Conservation (phyloP, 1,140 invertebrate genomes). For the Drosophila truncata region DNA sequence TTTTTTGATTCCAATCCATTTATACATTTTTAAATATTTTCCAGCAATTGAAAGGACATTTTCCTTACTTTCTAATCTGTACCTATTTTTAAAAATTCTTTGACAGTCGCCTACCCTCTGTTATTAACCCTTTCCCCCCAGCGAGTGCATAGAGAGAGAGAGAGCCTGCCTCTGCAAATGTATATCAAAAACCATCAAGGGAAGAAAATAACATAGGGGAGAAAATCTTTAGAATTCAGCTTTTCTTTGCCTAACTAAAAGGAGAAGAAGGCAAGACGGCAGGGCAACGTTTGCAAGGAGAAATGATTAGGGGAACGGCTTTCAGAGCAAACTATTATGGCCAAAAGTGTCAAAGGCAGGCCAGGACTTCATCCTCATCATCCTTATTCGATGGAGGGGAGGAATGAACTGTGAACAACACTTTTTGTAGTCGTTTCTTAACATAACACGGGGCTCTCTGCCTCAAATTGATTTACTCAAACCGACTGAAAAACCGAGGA, state of each 20-base stretch:
- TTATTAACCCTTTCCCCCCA: conserved; percentile 20
- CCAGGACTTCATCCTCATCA: conserved; percentile 43
- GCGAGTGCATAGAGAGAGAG: conserved; percentile 3
- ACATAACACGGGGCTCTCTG: conserved; percentile 53
- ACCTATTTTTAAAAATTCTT: conserved; percentile 4
- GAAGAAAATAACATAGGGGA: conserved; percentile 47
- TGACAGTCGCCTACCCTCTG: conserved; percentile 3
- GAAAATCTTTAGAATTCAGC: conserved; percentile 69
- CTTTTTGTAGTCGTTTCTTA: conserved; percentile 65
- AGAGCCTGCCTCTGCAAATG: conserved; percentile 12
- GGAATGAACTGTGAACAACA: conserved; percentile 77
- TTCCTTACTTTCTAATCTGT: background rate
- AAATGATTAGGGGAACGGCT: conserved; percentile 63
- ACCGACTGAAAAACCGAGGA: conserved; percentile 23
- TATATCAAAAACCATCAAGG: conserved; percentile 39
- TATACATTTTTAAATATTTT: background rate
- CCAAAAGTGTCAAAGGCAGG: conserved; percentile 75
- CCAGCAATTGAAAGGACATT: background rate
- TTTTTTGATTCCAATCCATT: background rate
- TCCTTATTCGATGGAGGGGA: conserved; percentile 40
- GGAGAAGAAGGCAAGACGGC: conserved; percentile 44
- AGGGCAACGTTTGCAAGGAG: conserved; percentile 18
- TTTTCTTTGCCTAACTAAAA: conserved; percentile 56
- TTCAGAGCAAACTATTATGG: conserved; percentile 67
- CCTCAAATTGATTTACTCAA: conserved; percentile 76